These are phyloP conservation scores for Sminthurides bifidus DNA, from an alignment of 1,140 invertebrate species.

Conservation along the genomic window DNA sequence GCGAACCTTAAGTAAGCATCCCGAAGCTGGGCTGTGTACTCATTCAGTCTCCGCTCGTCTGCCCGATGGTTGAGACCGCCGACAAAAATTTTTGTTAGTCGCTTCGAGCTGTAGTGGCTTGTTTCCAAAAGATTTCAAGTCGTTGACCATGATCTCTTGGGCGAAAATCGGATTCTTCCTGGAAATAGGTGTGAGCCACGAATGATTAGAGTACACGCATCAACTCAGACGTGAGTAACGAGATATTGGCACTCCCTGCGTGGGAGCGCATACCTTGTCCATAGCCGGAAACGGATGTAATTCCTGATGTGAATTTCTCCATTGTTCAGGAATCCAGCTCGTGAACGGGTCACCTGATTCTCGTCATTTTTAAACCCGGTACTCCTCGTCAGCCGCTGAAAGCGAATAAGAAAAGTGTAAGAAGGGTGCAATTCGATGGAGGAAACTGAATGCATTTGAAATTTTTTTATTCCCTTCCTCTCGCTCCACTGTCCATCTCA, in stretches of 20 bases:
- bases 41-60: slow-evolving; percentile 9
- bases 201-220: background rate
- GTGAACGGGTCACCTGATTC: slow-evolving; percentile 11
- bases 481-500: no score
- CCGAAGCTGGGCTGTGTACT: slow-evolving; percentile 9
- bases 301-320: slow-evolving; percentile 6
- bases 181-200: background rate
- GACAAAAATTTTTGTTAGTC: slow-evolving; percentile 18
- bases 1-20: slow-evolving; percentile 25
- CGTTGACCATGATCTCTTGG: slow-evolving; percentile 15
- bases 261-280: slow-evolving; percentile 14
- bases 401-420: no score
- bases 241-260: background rate
- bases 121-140: slow-evolving; percentile 2
- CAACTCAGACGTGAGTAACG: no score
- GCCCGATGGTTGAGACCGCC: slow-evolving; percentile 7
- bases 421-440: no score
- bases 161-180: slow-evolving; percentile 16
- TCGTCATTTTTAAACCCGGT: slow-evolving; percentile 12
- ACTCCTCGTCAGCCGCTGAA: background rate
- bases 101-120: slow-evolving; percentile 1
- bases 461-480: no score
- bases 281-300: slow-evolving; percentile 11
- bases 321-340: slow-evolving; percentile 1
- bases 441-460: no score